Evolutionary conservation across 1,140 invertebrate species (phyloP).

Genomic region (Platyscapa corneri): DNA sequence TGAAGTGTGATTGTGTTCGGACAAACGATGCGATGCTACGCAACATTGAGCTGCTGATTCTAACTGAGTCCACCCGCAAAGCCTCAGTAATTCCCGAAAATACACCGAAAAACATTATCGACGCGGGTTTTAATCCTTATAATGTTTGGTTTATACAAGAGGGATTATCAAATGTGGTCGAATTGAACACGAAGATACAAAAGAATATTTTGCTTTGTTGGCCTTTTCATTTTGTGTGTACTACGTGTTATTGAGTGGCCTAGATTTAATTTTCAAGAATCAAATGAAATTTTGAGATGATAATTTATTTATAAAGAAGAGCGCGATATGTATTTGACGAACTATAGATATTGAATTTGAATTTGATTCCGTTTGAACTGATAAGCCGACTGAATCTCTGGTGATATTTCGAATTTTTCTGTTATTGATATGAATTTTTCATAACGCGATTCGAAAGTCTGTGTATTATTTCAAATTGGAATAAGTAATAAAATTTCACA

Average conservation of each 20-base stretch:
- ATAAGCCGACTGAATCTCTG: no score
- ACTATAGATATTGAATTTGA: not conserved
- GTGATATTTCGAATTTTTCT: no score
- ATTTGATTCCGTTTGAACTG: no score
- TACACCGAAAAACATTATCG: conserved; percentile 35
- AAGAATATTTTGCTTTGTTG: not conserved
- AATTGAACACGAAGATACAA: not conserved
- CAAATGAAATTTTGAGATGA: not conserved
- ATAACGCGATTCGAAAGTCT: no score
- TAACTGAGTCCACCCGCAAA: not conserved
- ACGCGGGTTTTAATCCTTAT: conserved; percentile 21
- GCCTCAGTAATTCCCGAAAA: conserved; percentile 34
- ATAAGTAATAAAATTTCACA: no score
- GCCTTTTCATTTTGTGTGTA: not conserved
- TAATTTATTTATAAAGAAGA: not conserved
- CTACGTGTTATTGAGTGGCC: conserved; percentile 2
- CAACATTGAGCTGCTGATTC: no score
- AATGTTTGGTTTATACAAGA: conserved; percentile 19
- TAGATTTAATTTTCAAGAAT: not conserved
- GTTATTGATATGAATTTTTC: no score
- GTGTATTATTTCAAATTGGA: no score
- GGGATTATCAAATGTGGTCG: not conserved
- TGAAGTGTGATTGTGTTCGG: not conserved
- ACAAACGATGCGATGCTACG: not conserved
- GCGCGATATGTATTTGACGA: not conserved